Conservation (phyloP, 2,888 invertebrate genomes). For the Gonocerus acuteangulatus region DNA sequence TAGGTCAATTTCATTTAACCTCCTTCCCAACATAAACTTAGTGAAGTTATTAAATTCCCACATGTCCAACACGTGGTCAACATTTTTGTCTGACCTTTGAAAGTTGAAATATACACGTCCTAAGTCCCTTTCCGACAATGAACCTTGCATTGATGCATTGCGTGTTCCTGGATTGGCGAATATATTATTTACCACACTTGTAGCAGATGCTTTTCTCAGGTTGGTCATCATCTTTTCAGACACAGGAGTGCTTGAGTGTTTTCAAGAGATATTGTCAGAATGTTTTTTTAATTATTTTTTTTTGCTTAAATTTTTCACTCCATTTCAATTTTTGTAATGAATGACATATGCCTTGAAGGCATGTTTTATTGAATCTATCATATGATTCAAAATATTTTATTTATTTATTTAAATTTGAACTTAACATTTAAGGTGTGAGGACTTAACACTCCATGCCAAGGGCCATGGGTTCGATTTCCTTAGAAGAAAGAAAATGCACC, state of each 20-base stretch:
- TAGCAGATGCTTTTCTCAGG: too few relatives aligned
- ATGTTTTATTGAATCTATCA: not conserved
- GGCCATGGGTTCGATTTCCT: not conserved
- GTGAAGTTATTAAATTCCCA: slow-evolving; percentile 8
- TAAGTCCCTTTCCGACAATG: not conserved
- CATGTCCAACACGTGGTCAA: not conserved
- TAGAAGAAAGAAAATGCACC: not conserved
- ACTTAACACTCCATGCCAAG: too few relatives aligned
- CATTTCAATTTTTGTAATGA: not conserved
- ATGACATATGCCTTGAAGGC: not conserved
- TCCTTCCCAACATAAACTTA: not conserved
- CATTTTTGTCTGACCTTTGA: not conserved
- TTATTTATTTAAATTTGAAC: not conserved
- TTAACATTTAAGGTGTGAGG: not conserved
- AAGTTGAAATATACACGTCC: not conserved
- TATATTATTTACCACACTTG: too few relatives aligned
- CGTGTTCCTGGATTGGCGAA: too few relatives aligned
- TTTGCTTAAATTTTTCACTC: not conserved
- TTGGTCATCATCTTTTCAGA: too few relatives aligned
- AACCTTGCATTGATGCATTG: too few relatives aligned
- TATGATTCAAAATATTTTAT: not conserved
- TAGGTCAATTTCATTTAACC: not conserved
- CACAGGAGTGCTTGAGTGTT: too few relatives aligned
- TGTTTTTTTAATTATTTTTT: not conserved
- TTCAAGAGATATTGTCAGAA: not conserved